Percentiles rank a stretch among this genome's conserved stretches.
phyloP scores from a whole-genome alignment of 2,888 invertebrate species.

The Trachelus stipa region DNA sequence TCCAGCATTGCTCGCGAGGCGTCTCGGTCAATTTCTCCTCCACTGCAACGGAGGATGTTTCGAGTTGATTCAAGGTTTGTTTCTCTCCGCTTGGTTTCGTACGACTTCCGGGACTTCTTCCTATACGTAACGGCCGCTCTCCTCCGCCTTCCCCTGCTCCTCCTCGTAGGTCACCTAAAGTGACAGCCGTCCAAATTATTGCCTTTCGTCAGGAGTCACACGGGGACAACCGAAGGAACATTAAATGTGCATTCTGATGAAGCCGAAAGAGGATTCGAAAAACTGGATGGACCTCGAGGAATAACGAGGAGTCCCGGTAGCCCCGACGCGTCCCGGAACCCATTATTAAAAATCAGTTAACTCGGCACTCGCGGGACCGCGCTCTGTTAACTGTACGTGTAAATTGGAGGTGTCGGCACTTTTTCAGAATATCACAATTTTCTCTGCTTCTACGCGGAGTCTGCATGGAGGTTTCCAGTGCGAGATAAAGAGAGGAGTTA shows the following conservation, averaged over 20 bases:
- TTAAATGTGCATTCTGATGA: not conserved
- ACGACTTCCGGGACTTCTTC: constrained; percentile 23
- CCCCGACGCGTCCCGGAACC: constrained; percentile 35
- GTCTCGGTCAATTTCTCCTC: constrained; percentile 3
- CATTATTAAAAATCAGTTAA: constrained; percentile 52
- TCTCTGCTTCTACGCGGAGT: not conserved
- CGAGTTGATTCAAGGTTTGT: constrained; percentile 25
- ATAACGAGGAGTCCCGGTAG: constrained; percentile 25
- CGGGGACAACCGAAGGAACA: not conserved
- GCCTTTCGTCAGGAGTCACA: not conserved
- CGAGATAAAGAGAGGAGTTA: not conserved
- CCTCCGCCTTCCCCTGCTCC: not conserved
- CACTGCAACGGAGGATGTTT: constrained; percentile 11
- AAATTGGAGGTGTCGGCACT: constrained; percentile 22
- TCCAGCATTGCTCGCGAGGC: not conserved
- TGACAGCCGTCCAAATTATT: not conserved
- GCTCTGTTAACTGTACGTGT: constrained; percentile 42
- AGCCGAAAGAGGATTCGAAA: constrained; percentile 17
- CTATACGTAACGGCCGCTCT: not conserved
- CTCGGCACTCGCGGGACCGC: constrained; percentile 37
- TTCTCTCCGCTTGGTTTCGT: constrained; percentile 29
- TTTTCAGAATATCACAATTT: constrained; percentile 35
- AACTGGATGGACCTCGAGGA: constrained; percentile 9
- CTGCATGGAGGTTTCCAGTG: not conserved
- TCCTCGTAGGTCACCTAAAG: not conserved